Base-by-base conservation (phyloP, 2,113 vertebrate genomes). In the Sylvietta virens region DNA sequence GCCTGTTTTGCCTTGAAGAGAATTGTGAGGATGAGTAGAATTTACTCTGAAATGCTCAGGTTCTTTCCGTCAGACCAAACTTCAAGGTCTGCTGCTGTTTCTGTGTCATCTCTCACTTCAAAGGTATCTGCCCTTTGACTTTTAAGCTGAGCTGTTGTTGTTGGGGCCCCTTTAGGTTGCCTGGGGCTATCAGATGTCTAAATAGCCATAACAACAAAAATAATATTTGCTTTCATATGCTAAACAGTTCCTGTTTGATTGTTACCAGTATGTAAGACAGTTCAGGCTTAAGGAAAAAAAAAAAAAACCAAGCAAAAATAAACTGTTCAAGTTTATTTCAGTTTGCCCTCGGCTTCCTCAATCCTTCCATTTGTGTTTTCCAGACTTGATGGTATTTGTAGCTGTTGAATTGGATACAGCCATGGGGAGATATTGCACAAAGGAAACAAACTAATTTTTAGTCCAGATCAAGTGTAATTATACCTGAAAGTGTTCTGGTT, bases 191-290 rank as follows among this genome's bases (percentile, higher is more conserved):
- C 80, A 39, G 40, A 86, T 96, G 88, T 92, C 67, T 51, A 60
- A 66, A 92, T 74, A 93, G 60, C 85, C 60, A 13, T 90, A 95
- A 86, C 56, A 86, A 77, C 54, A 95, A 71, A 88, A 96, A 95
- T 88, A 95, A 93, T 93, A 93, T 78, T 95, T 93, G 44, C 92
- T 94, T 91, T 94, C 12, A 44, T 92, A 88, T 91, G 91, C 40
- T 92, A 88, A 94, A 86, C 86, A 74, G 64, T 77, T 86, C 16
- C 54, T 74, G 9, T 71, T 81, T 62, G 42, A 60, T 83, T 86
- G 51, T 76, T 83, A 40, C 17, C 44, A 77, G 66, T 74, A 31
- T 30, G 24, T 86, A 54, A 88, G 48, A 24, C 33, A 58, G 44
- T 81, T 81, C 78, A 80, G 53, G 14, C 35, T 73, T 62, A 31